A percentile compares a stretch with the other conserved stretches of the same genome.
phyloP scores from a whole-genome alignment of 1,140 invertebrate genomes.

The Magallana ariakensis region DNA sequence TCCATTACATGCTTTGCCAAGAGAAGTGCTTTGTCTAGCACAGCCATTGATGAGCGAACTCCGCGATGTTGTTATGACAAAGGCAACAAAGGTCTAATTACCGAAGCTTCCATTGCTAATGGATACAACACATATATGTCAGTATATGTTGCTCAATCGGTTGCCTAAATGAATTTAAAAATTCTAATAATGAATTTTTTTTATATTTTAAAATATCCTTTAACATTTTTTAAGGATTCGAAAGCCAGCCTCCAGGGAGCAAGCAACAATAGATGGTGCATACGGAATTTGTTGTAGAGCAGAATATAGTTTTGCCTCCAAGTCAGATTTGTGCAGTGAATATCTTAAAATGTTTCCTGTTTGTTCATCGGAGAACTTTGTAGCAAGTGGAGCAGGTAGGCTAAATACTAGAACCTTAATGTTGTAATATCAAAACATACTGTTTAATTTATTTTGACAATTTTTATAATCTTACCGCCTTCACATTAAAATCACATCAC shows the following conservation, averaged over 20 bases:
- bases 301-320: neutral
- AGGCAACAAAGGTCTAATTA: neutral
- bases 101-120: neutral
- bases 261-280: neutral
- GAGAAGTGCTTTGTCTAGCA: neutral
- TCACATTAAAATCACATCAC: no score
- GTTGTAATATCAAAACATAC: no score
- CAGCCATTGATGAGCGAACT: neutral
- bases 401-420: neutral
- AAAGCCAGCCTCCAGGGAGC: neutral
- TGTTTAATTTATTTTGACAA: no score
- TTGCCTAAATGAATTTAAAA: no score
- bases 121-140: constrained; percentile 37
- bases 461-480: no score
- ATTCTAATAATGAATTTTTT: neutral
- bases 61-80: constrained; percentile 35
- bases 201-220: neutral
- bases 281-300: constrained; percentile 10
- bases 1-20: constrained; percentile 2
- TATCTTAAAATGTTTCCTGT: neutral
- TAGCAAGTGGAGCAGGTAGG: constrained; percentile 23
- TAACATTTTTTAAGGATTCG: neutral
- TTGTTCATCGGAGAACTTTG: constrained; percentile 9
- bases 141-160: neutral
- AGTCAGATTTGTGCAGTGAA: neutral